A percentile compares a stretch with the other conserved stretches of the same genome.
These are phyloP conservation scores for Phymanthus crucifer DNA, from an alignment of 92 coral and sea anemone genomes.

Conservation along the genomic window DNA sequence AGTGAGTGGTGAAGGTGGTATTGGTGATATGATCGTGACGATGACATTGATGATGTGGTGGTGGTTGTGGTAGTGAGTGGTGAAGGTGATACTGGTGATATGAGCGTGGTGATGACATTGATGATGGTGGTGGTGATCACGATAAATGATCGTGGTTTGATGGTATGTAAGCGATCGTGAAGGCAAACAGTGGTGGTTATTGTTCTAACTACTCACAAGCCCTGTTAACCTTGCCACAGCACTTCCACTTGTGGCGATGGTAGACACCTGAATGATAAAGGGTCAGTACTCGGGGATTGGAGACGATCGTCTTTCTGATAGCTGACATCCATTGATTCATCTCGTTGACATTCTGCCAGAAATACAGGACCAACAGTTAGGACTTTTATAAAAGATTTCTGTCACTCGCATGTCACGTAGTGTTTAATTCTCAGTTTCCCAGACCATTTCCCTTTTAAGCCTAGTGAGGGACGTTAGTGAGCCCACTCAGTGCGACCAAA, in stretches of 20 bases:
- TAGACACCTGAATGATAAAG: conserved; percentile 82
- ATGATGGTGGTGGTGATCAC: too few relatives aligned
- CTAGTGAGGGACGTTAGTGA: too few relatives aligned
- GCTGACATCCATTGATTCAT: conserved; percentile 98
- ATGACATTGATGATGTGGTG: too few relatives aligned
- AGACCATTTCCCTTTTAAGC: too few relatives aligned
- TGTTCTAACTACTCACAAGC: conserved; percentile 51
- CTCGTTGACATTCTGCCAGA: conserved; percentile 81
- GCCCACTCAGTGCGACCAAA: too few relatives aligned
- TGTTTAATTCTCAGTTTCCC: too few relatives aligned
- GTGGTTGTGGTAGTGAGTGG: not conserved
- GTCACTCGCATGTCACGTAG: too few relatives aligned
- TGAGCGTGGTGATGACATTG: too few relatives aligned
- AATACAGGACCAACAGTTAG: not conserved
- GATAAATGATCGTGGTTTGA: too few relatives aligned
- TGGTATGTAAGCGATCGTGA: too few relatives aligned
- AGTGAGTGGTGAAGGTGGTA: not conserved
- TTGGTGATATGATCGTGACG: not conserved
- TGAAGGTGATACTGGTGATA: not conserved
- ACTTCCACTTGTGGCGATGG: conserved; percentile 84
- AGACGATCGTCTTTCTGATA: conserved; percentile 78
- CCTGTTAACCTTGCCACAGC: conserved; percentile 68
- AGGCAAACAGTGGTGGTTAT: too few relatives aligned
- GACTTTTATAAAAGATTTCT: too few relatives aligned
- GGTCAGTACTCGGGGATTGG: conserved; percentile 65